Base-by-base conservation (phyloP, 1,140 invertebrate genomes). In the Cyclargus thomasi region DNA sequence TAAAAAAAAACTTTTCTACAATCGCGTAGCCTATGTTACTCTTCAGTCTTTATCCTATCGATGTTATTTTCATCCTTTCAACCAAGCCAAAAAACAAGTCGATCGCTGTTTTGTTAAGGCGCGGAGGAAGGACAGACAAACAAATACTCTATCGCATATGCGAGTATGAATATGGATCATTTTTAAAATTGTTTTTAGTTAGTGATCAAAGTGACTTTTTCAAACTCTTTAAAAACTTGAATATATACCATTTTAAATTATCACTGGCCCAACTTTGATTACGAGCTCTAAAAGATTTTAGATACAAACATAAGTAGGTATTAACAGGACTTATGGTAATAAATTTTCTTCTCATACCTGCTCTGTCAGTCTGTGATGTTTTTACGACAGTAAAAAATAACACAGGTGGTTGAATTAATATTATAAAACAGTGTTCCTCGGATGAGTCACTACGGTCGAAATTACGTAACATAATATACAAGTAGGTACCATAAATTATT, bases 401-500 rank as follows among this genome's bases (percentile, higher is more conserved):
- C 29, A 47, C 55, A 59, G 55, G 55, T 59, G 36, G 36, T 59
- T 21, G 55, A 21, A 21, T 59, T 59, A 20, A 21, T 59, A 59
- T 36, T 64, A 64, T 39, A 18, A 64, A 39, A 64, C 63, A 64
- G 29, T 64, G 18, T 64, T 39, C 35, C 35, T 18, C 35, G n/a
- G 17, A 39, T 64, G 63, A 64, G 16, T 64, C 63, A 64, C 35
- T n/a, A 18, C 3, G 59, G 17, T 21, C 21, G 8, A 62, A 62
- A 36, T 64, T 64, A 64, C 63, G 63, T 64, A 47, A 64, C 35
- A 64, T 20, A 17, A 20, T 36, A 62, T 67, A 67, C 65, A 16
- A 35, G 65, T 39, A 29, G 29, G 8, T 29, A 20, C 62, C 29
- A 67, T 67, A 67, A 67, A 59, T 67, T 67, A 59, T 67, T 57